Conservation (phyloP, 2,113 vertebrate genomes). For the Ploceus nigricollis region DNA sequence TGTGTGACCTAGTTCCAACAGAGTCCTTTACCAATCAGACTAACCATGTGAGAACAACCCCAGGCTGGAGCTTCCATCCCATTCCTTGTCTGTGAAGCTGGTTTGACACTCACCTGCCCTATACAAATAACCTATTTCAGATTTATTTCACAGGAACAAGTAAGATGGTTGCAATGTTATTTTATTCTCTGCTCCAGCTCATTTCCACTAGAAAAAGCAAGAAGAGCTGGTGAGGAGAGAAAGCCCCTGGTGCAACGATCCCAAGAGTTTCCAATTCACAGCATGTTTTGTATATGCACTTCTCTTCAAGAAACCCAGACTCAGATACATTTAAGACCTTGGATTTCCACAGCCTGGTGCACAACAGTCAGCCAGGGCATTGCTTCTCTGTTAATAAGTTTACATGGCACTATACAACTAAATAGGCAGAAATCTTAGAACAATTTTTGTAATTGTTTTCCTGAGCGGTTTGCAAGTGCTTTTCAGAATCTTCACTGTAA, state of each 20-base stretch:
- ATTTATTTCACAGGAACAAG: background rate
- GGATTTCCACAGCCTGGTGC: background rate
- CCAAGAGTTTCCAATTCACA: background rate
- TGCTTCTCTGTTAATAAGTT: background rate
- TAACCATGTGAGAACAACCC: background rate
- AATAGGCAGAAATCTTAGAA: background rate
- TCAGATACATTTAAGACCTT: background rate
- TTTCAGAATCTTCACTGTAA: background rate
- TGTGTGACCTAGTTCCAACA: background rate
- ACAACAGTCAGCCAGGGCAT: background rate
- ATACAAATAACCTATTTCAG: background rate
- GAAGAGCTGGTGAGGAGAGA: background rate
- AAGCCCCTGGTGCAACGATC: background rate
- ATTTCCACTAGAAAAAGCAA: background rate
- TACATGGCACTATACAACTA: background rate
- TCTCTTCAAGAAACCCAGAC: background rate
- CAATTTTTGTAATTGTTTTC: conserved; percentile 27
- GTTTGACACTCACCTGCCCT: background rate
- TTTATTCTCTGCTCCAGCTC: background rate
- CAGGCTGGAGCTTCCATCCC: background rate
- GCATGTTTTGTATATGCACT: background rate
- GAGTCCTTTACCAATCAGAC: background rate
- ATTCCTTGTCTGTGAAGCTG: background rate
- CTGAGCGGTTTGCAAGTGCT: conserved; percentile 38
- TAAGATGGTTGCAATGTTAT: background rate